Percentiles rank a stretch among this genome's conserved stretches.
Conservation (phyloP, 2,113 vertebrate species). For the Hiodon alosoides region DNA sequence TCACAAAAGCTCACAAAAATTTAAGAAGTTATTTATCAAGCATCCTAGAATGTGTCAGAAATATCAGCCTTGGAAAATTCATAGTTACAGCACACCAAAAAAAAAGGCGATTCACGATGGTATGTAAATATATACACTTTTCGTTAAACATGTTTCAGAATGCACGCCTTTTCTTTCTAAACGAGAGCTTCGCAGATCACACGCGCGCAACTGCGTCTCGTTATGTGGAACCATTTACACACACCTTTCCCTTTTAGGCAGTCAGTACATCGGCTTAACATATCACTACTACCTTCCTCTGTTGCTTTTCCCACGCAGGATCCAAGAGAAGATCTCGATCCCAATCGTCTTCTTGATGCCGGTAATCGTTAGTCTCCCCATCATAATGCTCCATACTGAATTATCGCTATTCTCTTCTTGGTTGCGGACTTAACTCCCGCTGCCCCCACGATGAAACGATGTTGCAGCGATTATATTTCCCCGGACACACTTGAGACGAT, state of each 20-base stretch:
- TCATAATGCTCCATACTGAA: conserved; percentile 17
- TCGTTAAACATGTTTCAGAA: too few species aligned
- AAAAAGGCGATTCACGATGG: too few species aligned
- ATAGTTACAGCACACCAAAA: too few species aligned
- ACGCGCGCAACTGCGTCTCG: not conserved
- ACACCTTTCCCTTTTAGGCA: not conserved
- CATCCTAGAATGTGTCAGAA: too few species aligned
- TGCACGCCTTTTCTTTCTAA: too few species aligned
- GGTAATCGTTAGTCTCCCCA: conserved; percentile 45
- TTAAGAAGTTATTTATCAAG: too few species aligned
- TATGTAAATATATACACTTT: too few species aligned
- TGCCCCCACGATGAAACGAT: conserved; percentile 15
- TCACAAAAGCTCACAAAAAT: too few species aligned
- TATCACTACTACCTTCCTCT: conserved; percentile 53
- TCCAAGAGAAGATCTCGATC: conserved; percentile 63
- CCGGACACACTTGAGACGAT: not conserved
- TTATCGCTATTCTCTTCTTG: not conserved
- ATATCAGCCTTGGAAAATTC: too few species aligned
- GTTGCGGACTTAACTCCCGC: not conserved
- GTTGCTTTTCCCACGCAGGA: conserved; percentile 69
- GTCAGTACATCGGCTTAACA: not conserved
- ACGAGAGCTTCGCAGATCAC: too few species aligned
- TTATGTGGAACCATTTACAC: not conserved
- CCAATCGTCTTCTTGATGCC: conserved; percentile 61
- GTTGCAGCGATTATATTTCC: conserved; percentile 6